phyloP scores from a whole-genome alignment of 2,113 vertebrate genomes.

The Fulmarus glacialis region DNA sequence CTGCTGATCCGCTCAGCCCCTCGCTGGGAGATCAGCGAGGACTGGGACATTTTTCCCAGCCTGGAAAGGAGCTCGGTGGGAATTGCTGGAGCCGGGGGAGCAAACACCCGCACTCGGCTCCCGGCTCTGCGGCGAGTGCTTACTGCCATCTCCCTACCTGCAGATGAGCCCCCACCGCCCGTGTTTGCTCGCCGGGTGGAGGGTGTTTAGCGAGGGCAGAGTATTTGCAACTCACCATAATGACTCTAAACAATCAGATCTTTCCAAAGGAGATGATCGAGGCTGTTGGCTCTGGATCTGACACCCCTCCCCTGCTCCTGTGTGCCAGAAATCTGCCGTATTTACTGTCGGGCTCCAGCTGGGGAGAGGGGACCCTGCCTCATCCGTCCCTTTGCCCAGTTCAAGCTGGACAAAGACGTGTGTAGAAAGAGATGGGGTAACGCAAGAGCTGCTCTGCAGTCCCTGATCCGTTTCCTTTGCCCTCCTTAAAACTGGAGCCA shows the following conservation, averaged over 20 bases:
- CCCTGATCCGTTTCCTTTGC: neutral
- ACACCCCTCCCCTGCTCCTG: neutral
- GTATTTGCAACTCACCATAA: fast-evolving
- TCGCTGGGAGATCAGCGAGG: fast-evolving
- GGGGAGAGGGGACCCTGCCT: neutral
- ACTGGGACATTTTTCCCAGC: neutral
- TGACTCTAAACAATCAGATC: neutral
- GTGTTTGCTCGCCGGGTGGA: fast-evolving
- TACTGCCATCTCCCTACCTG: neutral
- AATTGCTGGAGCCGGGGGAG: neutral
- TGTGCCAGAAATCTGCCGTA: neutral
- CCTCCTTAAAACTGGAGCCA: neutral
- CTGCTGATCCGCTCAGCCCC: neutral
- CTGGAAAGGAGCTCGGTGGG: neutral
- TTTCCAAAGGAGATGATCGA: fast-evolving
- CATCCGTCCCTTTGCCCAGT: neutral
- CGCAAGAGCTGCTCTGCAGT: neutral
- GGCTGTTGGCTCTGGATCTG: neutral
- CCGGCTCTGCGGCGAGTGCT: fast-evolving
- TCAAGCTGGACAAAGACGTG: neutral
- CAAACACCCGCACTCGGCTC: neutral
- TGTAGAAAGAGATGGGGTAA: neutral
- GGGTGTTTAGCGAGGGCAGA: neutral
- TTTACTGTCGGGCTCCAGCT: neutral
- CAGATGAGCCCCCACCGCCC: fast-evolving